phyloP scores from a whole-genome alignment of 2,113 vertebrate species.

The Isurus oxyrinchus region DNA sequence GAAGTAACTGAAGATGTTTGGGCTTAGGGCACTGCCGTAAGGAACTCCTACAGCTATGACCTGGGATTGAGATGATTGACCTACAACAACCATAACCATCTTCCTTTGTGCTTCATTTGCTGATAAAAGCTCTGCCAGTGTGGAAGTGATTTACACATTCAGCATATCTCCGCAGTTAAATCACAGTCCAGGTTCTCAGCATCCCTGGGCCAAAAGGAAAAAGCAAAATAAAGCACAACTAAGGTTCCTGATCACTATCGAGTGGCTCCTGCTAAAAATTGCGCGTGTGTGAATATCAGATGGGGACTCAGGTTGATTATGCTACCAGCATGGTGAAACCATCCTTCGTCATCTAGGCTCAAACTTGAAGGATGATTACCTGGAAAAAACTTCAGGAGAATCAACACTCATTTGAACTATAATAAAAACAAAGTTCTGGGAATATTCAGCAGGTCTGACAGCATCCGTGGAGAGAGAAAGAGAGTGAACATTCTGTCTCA shows the following conservation, averaged over 20 bases:
- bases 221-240: not conserved
- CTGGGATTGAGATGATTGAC: too few species aligned
- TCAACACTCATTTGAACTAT: not conserved
- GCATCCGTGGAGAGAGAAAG: not conserved
- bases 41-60: too few species aligned
- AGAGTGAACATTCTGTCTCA: not conserved
- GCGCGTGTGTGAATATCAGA: not conserved
- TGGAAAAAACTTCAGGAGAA: not conserved
- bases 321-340: too few species aligned
- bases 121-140: not conserved
- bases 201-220: not conserved
- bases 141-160: not conserved
- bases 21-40: too few species aligned
- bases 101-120: not conserved
- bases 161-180: not conserved
- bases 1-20: too few species aligned
- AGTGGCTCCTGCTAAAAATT: not conserved
- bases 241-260: not conserved
- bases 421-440: not conserved
- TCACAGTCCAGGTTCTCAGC: not conserved
- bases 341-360: not conserved
- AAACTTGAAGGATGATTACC: not conserved
- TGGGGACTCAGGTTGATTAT: not conserved
- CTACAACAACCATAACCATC: too few species aligned
- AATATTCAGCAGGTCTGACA: not conserved